phyloP scores from a whole-genome alignment of 2,888 invertebrate species.

The Rhimphoctona megacephalus region DNA sequence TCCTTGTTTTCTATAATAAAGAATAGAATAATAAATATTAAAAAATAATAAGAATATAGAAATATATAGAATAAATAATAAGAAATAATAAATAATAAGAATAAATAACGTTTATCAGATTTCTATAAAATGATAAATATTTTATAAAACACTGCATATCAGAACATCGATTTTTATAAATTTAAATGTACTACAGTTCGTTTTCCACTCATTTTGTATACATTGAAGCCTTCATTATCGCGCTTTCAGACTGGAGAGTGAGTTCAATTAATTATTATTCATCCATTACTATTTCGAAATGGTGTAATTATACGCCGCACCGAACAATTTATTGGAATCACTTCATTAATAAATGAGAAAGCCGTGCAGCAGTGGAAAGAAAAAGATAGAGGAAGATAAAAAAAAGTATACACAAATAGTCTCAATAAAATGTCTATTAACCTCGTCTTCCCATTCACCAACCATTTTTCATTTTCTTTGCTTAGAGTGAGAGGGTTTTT shows the following conservation, averaged over 20 bases:
- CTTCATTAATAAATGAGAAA: constrained; percentile 28
- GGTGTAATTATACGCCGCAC: background rate
- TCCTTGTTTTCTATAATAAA: too few species aligned
- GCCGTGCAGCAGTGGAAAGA: background rate
- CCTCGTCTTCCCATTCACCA: background rate
- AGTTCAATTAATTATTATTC: constrained; percentile 29
- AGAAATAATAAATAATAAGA: too few species aligned
- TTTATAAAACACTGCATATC: too few species aligned
- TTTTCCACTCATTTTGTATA: background rate
- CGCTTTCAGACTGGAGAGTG: background rate
- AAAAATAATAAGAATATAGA: too few species aligned
- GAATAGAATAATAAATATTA: background rate
- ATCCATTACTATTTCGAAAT: background rate
- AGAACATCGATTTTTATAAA: too few species aligned
- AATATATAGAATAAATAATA: too few species aligned
- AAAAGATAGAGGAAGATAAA: background rate
- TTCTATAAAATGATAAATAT: too few species aligned
- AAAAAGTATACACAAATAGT: background rate
- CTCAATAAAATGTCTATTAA: constrained; percentile 13
- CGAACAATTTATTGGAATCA: background rate
- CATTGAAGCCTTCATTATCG: background rate
- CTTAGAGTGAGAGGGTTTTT: background rate
- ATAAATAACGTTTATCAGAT: too few species aligned
- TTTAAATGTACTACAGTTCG: background rate
- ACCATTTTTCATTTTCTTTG: background rate